A percentile compares a stretch with the other conserved stretches of the same genome.
phyloP scores from a whole-genome alignment of 2,113 vertebrate species.

The Xenus cinereus region DNA sequence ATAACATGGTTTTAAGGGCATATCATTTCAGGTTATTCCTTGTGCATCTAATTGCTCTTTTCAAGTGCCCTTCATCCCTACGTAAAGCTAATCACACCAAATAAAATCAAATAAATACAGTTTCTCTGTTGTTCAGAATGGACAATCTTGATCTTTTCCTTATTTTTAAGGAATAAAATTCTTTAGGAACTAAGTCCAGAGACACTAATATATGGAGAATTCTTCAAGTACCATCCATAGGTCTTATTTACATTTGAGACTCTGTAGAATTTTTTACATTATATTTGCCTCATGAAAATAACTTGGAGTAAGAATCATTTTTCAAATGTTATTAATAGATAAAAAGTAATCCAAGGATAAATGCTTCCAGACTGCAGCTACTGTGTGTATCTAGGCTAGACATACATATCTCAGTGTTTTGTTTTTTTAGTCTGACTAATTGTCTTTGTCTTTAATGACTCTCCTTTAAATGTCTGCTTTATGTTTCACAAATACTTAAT shows the following conservation, averaged over 20 bases:
- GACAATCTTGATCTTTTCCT: neutral
- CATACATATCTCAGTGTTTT: slow-evolving; percentile 50
- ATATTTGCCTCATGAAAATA: slow-evolving; percentile 58
- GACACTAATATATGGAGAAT: neutral
- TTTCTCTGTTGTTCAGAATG: neutral
- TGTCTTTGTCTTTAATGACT: slow-evolving; percentile 70
- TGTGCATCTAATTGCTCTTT: neutral
- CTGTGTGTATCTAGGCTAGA: slow-evolving; percentile 67
- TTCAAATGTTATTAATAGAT: slow-evolving; percentile 66
- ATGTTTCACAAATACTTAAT: slow-evolving; percentile 64
- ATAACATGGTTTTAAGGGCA: neutral
- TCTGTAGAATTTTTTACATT: neutral
- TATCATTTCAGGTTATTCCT: neutral
- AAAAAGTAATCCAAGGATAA: slow-evolving; percentile 68
- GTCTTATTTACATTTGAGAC: neutral
- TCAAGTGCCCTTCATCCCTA: neutral
- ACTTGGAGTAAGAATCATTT: slow-evolving; percentile 16
- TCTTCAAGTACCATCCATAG: neutral
- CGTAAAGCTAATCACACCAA: neutral
- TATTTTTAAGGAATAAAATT: neutral
- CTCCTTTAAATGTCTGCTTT: slow-evolving; percentile 53
- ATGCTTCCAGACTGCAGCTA: slow-evolving; percentile 63
- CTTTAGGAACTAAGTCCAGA: neutral
- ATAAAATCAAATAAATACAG: neutral
- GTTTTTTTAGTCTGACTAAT: slow-evolving; percentile 67